Evolutionary conservation across 1,140 invertebrate species (phyloP), one percentile per base, ranked within the genome.

Genomic region (Wasmannia auropunctata): DNA sequence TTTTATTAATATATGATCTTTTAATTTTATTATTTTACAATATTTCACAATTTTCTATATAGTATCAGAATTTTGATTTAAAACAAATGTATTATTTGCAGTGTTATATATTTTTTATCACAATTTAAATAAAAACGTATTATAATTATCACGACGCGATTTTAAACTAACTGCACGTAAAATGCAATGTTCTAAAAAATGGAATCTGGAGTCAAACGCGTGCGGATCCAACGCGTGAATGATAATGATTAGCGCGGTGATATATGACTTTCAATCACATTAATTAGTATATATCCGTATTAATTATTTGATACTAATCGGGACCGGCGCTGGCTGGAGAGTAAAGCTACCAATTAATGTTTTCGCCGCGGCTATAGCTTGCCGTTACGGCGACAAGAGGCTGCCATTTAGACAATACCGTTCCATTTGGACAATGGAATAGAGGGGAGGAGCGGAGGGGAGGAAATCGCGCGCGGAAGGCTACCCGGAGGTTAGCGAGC

Each of bases 321-420:
- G 28, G 14, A 58, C 10, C 25, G 51, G 22, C n/a, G n/a, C 11
- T n/a, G 46, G 46, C 19, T 25, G 37, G 46, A 46, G 49, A 46
- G 49, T 37, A 72, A 58, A 81, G 65, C 67, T 83, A 72, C 28
- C 67, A 83, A 83, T 83, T 83, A 83, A 83, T 58, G 79, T 58
- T 83, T 74, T 58, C 51, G 62, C 77, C 16, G 25, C 60, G 58
- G 37, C 25, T 56, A n/a, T n/a, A n/a, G n/a, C n/a, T n/a, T n/a
- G 54, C 34, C 25, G 34, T 70, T 56, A 49, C 63, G 19, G 25
- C 79, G 37, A 83, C 67, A 58, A 58, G 79, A 83, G 79, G 58
- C 40, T 83, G 40, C 67, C 67, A 72, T 83, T 83, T 74, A 83
- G 79, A 83, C 79, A 74, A 83, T 83, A 28, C n/a, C 51, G 34